phyloP scores from a whole-genome alignment of 2,797 vertebrate species.

The Oreonectes daqikongensis region DNA sequence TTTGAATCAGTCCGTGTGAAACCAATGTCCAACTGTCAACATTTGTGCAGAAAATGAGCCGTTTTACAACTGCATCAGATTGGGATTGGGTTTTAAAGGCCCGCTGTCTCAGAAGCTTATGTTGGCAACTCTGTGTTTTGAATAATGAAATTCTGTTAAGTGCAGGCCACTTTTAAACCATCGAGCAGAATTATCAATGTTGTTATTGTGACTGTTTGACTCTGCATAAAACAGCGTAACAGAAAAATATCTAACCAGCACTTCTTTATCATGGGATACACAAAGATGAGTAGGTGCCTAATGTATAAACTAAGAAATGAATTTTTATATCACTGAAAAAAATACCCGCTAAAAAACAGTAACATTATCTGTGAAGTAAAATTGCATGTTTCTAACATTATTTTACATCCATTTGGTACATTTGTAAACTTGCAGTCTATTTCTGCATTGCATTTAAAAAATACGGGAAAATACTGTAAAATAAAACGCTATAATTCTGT shows the following conservation, averaged over 20 bases:
- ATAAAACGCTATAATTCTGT: too few species aligned
- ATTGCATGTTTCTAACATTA: too few species aligned
- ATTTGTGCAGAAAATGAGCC: constrained; percentile 43
- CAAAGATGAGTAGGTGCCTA: background rate
- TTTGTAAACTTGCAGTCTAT: too few species aligned
- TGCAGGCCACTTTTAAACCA: background rate
- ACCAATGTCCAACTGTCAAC: constrained; percentile 41
- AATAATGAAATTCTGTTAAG: constrained; percentile 2
- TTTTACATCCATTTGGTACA: too few species aligned
- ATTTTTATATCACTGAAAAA: too few species aligned
- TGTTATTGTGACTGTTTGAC: constrained; percentile 7
- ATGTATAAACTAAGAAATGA: too few species aligned
- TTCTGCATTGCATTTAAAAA: too few species aligned
- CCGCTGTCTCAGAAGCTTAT: constrained; percentile 24
- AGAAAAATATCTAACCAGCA: background rate
- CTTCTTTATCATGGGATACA: background rate
- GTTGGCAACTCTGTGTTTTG: constrained; percentile 37
- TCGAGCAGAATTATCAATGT: constrained; percentile 5
- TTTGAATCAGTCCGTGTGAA: constrained; percentile 49
- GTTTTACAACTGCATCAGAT: constrained; percentile 38
- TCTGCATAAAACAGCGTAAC: background rate
- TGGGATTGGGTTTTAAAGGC: constrained; percentile 22
- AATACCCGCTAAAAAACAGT: too few species aligned
- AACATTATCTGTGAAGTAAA: too few species aligned
- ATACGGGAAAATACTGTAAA: too few species aligned